Evolutionary conservation across 2,797 vertebrate genomes (phyloP).

Genomic region (Buphagus erythrorhynchus): DNA sequence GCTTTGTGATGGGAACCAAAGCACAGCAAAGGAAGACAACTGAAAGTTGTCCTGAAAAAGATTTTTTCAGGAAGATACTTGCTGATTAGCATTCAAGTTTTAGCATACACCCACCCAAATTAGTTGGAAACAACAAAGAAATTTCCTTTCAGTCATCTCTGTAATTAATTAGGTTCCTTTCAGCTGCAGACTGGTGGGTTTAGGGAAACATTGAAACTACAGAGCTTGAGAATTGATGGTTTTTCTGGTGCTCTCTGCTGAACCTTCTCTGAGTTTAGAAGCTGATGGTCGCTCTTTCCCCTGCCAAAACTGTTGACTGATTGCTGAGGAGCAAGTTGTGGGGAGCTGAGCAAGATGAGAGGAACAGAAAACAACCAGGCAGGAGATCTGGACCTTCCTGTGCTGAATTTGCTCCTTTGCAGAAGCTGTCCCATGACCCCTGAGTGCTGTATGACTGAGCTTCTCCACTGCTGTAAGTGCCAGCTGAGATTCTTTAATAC

Average conservation of each 20-base stretch:
- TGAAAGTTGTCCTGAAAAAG: too few relatives aligned
- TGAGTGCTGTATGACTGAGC: not conserved
- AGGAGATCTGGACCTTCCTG: constrained; percentile 34
- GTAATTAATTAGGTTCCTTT: not conserved
- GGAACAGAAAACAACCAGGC: constrained; percentile 51
- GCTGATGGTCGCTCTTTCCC: constrained; percentile 29
- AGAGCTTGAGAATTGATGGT: not conserved
- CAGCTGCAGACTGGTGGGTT: not conserved
- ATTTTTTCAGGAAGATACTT: not conserved
- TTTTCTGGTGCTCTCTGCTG: not conserved
- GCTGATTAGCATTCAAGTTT: not conserved
- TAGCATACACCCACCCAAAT: not conserved
- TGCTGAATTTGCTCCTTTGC: constrained; percentile 7
- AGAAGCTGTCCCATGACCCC: not conserved
- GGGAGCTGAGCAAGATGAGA: constrained; percentile 23
- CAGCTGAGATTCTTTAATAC: not conserved
- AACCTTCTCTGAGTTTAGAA: not conserved
- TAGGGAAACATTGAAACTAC: not conserved
- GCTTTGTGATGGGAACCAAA: not conserved
- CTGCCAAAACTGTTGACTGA: constrained; percentile 61
- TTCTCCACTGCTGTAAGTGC: not conserved
- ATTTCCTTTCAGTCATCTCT: not conserved
- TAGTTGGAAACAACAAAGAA: not conserved
- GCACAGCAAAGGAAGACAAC: not conserved
- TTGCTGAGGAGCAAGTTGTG: constrained; percentile 21